These are phyloP conservation scores for Epicauta chinensis DNA, from an alignment of 1,140 invertebrate genomes.

Conservation along the genomic window DNA sequence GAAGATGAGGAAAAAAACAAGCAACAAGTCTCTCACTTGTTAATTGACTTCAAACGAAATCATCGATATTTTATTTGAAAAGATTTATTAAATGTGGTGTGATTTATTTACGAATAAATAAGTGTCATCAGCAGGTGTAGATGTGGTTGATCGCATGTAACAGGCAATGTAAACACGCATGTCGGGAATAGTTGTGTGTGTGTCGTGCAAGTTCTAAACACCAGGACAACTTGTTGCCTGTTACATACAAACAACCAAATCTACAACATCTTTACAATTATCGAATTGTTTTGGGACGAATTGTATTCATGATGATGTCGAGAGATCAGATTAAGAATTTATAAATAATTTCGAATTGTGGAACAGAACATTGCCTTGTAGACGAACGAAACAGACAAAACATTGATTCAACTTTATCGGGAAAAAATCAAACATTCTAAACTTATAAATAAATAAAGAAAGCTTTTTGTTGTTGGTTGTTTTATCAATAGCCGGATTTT, in stretches of 20 bases:
- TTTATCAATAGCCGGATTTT: no score
- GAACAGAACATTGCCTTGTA: constrained; percentile 12
- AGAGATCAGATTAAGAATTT: no score
- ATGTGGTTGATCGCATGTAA: constrained; percentile 14
- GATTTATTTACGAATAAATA: constrained; percentile 3
- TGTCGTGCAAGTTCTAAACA: constrained; percentile 20
- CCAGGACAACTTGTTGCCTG: constrained; percentile 35
- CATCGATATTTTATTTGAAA: no score
- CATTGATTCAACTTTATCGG: constrained; percentile 10
- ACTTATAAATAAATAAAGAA: no score
- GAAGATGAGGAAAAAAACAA: no score
- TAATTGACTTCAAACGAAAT: no score
- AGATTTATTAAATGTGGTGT: not conserved
- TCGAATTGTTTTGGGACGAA: constrained; percentile 6
- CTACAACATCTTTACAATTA: no score
- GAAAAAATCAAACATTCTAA: constrained; percentile 1
- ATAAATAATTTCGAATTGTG: not conserved
- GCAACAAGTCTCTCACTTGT: no score
- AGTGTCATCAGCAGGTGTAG: constrained; percentile 14
- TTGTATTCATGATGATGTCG: no score
- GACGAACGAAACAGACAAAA: constrained; percentile 2
- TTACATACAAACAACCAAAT: constrained; percentile 16
- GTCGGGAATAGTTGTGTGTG: constrained; percentile 26
- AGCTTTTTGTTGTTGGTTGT: no score
- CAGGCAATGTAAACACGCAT: constrained; percentile 25